Percentiles rank a stretch among this genome's conserved stretches.
Conservation (phyloP, 1,140 invertebrate species). For the Heliconius nattereri region DNA sequence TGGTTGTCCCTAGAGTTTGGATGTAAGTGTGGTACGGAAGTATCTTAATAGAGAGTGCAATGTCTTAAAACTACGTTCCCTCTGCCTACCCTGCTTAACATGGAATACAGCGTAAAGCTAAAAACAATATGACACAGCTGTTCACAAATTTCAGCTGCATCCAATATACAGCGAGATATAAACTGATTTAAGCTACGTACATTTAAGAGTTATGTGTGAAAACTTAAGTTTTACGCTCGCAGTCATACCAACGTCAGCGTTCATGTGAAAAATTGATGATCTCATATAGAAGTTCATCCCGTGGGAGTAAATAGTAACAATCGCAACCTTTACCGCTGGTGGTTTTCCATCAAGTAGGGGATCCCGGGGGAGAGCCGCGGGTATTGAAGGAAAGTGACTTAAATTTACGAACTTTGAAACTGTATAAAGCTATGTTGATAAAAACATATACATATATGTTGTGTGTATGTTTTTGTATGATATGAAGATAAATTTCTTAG, state of each 20-base stretch:
- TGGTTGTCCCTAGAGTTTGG: no score
- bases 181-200: constrained; percentile 26
- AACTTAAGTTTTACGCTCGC: constrained; percentile 17
- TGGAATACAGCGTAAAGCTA: no score
- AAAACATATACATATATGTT: not conserved
- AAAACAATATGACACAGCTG: not conserved
- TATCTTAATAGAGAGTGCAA: no score
- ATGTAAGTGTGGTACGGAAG: no score
- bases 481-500: not conserved
- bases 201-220: constrained; percentile 20
- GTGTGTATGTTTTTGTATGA: not conserved
- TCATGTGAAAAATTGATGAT: constrained; percentile 21
- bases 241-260: constrained; percentile 15
- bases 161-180: constrained; percentile 22
- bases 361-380: not conserved
- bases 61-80: no score
- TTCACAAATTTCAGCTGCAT: not conserved
- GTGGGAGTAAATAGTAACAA: not conserved
- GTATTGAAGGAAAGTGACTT: not conserved
- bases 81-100: no score
- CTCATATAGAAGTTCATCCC: constrained; percentile 8
- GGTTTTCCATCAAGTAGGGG: constrained; percentile 1
- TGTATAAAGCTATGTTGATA: not conserved
- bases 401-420: constrained; percentile 6
- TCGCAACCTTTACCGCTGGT: not conserved